Evolutionary conservation across 2,113 vertebrate species (phyloP).

Genomic region (Isurus oxyrinchus): DNA sequence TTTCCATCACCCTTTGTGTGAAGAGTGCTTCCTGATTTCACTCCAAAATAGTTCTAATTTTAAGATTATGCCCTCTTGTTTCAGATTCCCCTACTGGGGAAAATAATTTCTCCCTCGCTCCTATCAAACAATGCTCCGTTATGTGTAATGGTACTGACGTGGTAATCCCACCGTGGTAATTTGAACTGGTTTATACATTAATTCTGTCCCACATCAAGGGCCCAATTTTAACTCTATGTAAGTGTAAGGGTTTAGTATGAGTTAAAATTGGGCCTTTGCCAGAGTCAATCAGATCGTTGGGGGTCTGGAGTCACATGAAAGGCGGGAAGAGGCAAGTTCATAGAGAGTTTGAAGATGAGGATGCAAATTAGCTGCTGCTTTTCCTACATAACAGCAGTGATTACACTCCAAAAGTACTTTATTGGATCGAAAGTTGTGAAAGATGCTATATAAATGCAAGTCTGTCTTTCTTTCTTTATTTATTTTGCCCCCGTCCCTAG

Average conservation of each 20-base stretch:
- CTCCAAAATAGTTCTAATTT: not conserved
- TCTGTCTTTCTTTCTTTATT: too few relatives aligned
- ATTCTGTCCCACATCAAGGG: not conserved
- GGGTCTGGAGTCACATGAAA: too few relatives aligned
- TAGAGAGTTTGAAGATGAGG: too few relatives aligned
- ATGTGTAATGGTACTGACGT: too few relatives aligned
- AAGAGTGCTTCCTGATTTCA: not conserved
- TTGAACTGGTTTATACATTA: not conserved
- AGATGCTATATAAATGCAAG: too few relatives aligned
- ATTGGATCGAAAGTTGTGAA: too few relatives aligned
- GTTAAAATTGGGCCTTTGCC: not conserved
- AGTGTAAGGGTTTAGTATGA: not conserved
- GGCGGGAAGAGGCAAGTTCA: too few relatives aligned
- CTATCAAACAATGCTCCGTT: not conserved
- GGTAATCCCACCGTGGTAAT: not conserved
- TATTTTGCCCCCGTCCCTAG: too few relatives aligned
- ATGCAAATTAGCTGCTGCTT: too few relatives aligned
- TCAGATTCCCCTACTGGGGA: not conserved
- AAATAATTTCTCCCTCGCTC: not conserved
- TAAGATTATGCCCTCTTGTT: not conserved
- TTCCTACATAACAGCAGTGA: too few relatives aligned
- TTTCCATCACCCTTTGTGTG: not conserved
- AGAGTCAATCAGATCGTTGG: not conserved
- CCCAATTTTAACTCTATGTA: not conserved
- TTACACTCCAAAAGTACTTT: too few relatives aligned